Base-by-base conservation (phyloP, 2,888 invertebrate genomes). In the Eilema griseolum region DNA sequence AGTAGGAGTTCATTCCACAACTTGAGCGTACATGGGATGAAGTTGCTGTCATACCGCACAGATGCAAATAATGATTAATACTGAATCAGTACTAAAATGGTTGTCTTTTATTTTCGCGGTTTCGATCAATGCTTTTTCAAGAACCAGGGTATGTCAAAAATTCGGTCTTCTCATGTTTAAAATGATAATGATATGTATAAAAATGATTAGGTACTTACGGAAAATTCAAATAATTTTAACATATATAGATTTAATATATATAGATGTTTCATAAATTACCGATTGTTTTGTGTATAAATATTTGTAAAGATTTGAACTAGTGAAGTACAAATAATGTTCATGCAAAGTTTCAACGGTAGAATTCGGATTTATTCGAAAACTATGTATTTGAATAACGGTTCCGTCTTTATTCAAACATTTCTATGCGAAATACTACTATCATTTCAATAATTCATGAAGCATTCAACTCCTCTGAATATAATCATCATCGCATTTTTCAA, bases 321-420 rank as follows among this genome's bases (percentile, higher is more conserved):
- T 76, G 41, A 74, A 61, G 72, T 72, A 71, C 71, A 75, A 69
- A 81, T 46, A 46, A 46, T 80, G 77, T 75, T 71, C 72, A 75
- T 70, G 70, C 68, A 71, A 64, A 70, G 67, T 69, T 71, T 70
- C 63, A 66, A 24, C 57, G 37, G 72, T 69, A 60, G 61, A 73
- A 76, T 56, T 76, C 71, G 76, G 74, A 81, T 82, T 82, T 79
- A 81, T 82, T 72, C 69, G 64, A 70, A 41, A 82, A 81, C 74
- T 79, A 64, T 76, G 52, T 46, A 20, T 46, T 46, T 74, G 70
- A 78, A 70, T 75, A 70, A 77, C 74, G 72, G 70, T 70, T 69
- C 73, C 23, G 71, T 67, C 69, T 71, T 73, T 76, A 78, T 78
- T 76, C 82, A 79, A 82, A 78, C 76, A 81, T 70, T 79, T 78